Conservation (phyloP, 2,888 invertebrate genomes). For the Caradrina clavipalpis region DNA sequence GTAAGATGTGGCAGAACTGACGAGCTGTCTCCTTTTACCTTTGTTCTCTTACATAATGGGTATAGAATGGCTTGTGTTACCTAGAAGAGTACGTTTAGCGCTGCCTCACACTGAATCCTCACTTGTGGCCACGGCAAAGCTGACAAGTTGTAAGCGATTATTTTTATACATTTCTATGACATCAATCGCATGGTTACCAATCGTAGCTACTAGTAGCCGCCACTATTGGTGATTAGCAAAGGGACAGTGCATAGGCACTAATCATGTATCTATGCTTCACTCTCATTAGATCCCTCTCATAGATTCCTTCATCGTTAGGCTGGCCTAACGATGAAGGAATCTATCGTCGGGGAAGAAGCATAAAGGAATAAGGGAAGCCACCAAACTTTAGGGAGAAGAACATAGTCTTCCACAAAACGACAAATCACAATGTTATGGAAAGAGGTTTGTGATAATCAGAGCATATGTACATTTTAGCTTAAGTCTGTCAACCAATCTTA, state of each 20-base stretch:
- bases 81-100: neutral
- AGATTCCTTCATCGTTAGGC: no score
- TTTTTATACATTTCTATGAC: neutral
- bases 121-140: neutral
- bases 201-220: neutral
- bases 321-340: neutral
- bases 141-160: neutral
- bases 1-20: neutral
- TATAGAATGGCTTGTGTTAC: neutral
- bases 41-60: neutral
- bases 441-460: neutral
- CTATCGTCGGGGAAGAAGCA: neutral
- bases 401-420: no score
- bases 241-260: no score
- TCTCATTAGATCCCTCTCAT: no score
- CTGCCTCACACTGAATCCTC: neutral
- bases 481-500: no score
- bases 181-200: neutral
- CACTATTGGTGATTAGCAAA: no score
- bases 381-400: neutral
- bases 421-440: no score
- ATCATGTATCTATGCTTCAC: no score
- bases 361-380: neutral
- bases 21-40: neutral
- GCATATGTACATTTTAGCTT: no score